A percentile compares a stretch with the other conserved stretches of the same genome.
phyloP scores from a whole-genome alignment of 2,113 vertebrate genomes.

The Bujurquina vittata region DNA sequence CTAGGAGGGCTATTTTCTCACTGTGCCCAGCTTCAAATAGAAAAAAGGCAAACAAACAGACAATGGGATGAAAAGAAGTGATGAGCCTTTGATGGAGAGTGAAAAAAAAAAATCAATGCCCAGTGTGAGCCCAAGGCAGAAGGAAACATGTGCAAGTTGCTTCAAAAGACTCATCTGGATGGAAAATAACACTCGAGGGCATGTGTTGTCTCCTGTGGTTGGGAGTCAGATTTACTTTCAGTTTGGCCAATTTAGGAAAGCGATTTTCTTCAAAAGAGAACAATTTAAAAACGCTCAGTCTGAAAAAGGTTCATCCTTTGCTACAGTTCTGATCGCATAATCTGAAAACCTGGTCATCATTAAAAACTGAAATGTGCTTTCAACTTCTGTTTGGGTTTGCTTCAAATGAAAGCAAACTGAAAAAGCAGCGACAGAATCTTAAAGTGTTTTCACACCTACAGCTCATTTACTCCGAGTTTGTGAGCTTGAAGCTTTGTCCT shows the following conservation, averaged over 20 bases:
- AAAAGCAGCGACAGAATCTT: neutral
- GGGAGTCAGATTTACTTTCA: slow-evolving; percentile 4
- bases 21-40: slow-evolving; percentile 16
- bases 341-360: neutral
- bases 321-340: neutral
- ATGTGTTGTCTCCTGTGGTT: neutral
- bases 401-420: neutral
- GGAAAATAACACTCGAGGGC: slow-evolving; percentile 42
- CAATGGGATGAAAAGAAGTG: slow-evolving; percentile 65
- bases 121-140: slow-evolving; percentile 44
- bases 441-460: too few relatives aligned
- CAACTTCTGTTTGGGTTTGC: neutral
- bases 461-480: neutral
- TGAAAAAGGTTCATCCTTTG: neutral
- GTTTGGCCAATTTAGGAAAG: slow-evolving; percentile 12
- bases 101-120: slow-evolving; percentile 68
- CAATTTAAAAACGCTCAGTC: neutral
- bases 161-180: slow-evolving; percentile 65
- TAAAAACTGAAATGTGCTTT: neutral
- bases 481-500: neutral
- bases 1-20: slow-evolving; percentile 37
- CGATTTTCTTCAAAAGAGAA: neutral
- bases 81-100: slow-evolving; percentile 59
- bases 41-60: slow-evolving; percentile 26
- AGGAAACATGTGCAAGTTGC: slow-evolving; percentile 62